These are phyloP conservation scores for Orius insidiosus DNA, from an alignment of 1,140 invertebrate genomes.

Conservation along the genomic window DNA sequence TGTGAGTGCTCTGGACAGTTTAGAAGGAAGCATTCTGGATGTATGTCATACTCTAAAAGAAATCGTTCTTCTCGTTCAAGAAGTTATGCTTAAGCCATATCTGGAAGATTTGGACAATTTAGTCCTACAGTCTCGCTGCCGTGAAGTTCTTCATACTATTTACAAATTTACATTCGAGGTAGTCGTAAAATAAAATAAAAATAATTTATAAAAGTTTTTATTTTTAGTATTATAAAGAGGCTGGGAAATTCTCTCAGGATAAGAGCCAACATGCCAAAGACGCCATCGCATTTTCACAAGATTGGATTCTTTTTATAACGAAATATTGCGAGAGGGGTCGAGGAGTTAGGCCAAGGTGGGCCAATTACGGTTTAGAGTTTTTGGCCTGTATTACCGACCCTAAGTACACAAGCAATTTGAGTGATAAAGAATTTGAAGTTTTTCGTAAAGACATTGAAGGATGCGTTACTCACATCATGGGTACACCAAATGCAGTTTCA, in stretches of 20 bases:
- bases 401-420: constrained; percentile 51
- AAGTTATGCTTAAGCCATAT: constrained; percentile 25
- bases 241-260: constrained; percentile 41
- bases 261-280: constrained; percentile 29
- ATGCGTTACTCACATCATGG: constrained; percentile 8
- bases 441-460: constrained; percentile 4
- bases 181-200: constrained; percentile 16
- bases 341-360: constrained; percentile 68
- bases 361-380: constrained; percentile 70
- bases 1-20: too few species aligned
- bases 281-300: constrained; percentile 55
- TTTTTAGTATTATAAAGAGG: constrained; percentile 60
- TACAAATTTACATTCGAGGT: constrained; percentile 80
- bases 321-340: constrained; percentile 65
- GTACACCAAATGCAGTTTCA: not conserved
- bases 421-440: constrained; percentile 60
- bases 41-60: constrained; percentile 40
- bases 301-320: constrained; percentile 77
- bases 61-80: constrained; percentile 44
- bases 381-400: constrained; percentile 66
- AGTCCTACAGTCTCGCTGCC: constrained; percentile 38
- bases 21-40: constrained; percentile 28
- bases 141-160: constrained; percentile 69
- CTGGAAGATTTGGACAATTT: constrained; percentile 36
- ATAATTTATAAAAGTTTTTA: constrained; percentile 3